phyloP scores from a whole-genome alignment of 2,113 vertebrate species.

The Elephas maximus region DNA sequence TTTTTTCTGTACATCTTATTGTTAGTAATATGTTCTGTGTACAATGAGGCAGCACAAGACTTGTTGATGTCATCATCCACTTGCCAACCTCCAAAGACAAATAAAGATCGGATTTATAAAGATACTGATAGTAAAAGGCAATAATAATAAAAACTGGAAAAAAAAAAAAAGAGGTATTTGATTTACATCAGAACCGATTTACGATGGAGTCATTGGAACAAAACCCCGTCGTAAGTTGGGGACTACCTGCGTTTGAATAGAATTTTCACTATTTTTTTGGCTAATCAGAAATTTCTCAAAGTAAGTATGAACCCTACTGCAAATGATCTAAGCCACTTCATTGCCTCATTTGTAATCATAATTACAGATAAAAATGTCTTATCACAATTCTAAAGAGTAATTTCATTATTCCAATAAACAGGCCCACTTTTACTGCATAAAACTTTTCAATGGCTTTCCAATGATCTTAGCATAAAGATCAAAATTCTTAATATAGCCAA shows the following conservation, averaged over 20 bases:
- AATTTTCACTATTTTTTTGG: background rate
- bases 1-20: too few relatives aligned
- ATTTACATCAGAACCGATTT: background rate
- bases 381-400: background rate
- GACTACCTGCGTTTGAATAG: background rate
- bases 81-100: background rate
- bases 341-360: background rate
- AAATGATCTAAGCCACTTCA: background rate
- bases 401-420: conserved; percentile 9
- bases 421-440: background rate
- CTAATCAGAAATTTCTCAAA: conserved; percentile 17
- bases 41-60: too few relatives aligned
- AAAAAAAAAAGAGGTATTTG: background rate
- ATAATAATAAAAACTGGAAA: background rate
- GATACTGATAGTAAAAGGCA: background rate
- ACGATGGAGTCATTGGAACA: background rate
- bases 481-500: background rate
- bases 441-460: background rate
- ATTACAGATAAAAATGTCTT: background rate
- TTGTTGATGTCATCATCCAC: background rate
- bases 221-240: background rate
- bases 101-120: background rate
- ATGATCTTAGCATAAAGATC: background rate
- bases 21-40: too few relatives aligned
- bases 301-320: background rate